Conservation (phyloP, 64 coral and sea anemone genomes). For the Porites australiensis region DNA sequence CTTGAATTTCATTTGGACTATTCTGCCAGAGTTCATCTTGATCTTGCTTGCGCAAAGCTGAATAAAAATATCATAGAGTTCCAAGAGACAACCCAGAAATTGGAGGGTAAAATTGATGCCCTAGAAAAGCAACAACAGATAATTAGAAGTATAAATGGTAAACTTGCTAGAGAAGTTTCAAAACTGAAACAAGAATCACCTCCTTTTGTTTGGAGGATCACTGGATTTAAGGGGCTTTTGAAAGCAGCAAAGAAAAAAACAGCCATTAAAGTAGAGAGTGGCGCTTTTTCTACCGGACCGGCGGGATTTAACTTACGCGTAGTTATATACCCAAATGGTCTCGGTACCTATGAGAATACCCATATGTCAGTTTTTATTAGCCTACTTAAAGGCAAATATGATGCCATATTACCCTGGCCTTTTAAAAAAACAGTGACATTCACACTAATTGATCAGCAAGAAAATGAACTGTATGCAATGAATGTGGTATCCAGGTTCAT, state of each 20-base stretch:
- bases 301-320: background rate
- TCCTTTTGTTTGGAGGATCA: no score
- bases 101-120: background rate
- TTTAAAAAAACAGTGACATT: background rate
- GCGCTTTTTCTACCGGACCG: background rate
- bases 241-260: background rate
- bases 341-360: background rate
- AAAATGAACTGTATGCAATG: background rate
- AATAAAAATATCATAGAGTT: background rate
- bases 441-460: background rate
- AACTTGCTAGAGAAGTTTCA: background rate
- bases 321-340: background rate
- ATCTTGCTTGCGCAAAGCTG: background rate
- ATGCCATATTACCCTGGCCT: slow-evolving; percentile 39
- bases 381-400: slow-evolving; percentile 3
- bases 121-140: background rate
- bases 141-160: background rate
- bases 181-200: background rate
- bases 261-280: background rate
- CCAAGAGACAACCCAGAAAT: background rate
- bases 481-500: background rate
- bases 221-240: background rate
- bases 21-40: background rate
- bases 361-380: background rate
- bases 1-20: background rate